phyloP scores from a whole-genome alignment of 2,113 vertebrate genomes.

The Aegotheles bennettii region DNA sequence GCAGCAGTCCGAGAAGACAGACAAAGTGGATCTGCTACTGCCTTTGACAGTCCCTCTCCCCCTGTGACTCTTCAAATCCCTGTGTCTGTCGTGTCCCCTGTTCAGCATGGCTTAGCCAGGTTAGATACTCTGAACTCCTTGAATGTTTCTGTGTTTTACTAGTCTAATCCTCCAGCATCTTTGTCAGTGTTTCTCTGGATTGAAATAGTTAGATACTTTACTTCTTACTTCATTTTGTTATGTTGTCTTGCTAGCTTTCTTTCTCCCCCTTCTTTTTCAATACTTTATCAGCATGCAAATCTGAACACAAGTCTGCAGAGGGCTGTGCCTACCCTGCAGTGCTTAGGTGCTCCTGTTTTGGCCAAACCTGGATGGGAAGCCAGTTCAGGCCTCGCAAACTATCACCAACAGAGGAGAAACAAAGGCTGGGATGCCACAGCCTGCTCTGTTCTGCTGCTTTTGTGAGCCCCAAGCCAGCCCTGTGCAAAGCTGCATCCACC shows the following conservation, averaged over 20 bases:
- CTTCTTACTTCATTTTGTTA: background rate
- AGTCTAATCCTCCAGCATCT: background rate
- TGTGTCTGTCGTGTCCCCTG: background rate
- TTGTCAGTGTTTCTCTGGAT: background rate
- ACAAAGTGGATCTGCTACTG: background rate
- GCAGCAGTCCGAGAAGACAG: background rate
- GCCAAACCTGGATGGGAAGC: background rate
- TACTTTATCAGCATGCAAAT: background rate
- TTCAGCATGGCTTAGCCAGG: background rate
- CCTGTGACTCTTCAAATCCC: background rate
- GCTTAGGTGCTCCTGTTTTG: background rate
- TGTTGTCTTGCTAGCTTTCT: background rate
- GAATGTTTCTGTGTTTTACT: background rate
- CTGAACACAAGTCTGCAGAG: background rate
- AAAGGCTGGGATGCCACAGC: accelerated
- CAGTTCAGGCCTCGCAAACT: background rate
- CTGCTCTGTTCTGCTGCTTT: background rate
- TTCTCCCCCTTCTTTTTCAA: background rate
- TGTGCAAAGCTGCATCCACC: background rate
- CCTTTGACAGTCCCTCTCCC: background rate
- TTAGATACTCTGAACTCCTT: background rate
- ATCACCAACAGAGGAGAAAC: background rate
- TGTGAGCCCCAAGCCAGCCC: background rate
- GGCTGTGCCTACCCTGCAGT: background rate
- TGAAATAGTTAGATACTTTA: background rate